Percentiles rank a stretch among this genome's conserved stretches.
Evolutionary conservation across 2,797 vertebrate genomes (phyloP).

Genomic region (Strix occidentalis): DNA sequence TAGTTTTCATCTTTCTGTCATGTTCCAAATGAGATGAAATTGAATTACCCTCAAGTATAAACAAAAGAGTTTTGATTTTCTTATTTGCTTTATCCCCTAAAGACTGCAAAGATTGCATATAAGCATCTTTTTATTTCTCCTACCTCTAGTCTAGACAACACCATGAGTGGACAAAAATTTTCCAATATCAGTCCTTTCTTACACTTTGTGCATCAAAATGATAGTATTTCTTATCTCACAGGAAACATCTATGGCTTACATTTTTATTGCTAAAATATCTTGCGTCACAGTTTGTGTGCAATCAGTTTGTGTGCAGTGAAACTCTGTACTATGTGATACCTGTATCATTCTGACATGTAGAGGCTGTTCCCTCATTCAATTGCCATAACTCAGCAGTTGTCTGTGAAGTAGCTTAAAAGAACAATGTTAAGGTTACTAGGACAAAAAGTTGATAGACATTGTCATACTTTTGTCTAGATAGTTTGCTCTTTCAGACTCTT

Average conservation of each 20-base stretch:
- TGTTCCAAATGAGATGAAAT: constrained; percentile 73
- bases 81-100: constrained; percentile 64
- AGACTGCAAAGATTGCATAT: constrained; percentile 30
- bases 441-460: neutral
- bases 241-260: neutral
- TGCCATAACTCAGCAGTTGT: neutral
- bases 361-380: neutral
- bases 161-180: neutral
- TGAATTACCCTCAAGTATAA: constrained; percentile 72
- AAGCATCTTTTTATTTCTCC: constrained; percentile 40
- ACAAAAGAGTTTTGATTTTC: constrained; percentile 69
- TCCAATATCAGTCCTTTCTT: neutral
- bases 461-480: neutral
- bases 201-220: neutral
- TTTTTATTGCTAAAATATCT: neutral
- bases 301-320: neutral
- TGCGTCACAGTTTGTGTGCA: neutral
- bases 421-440: neutral
- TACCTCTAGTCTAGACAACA: neutral
- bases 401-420: neutral
- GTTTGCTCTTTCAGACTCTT: neutral
- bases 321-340: neutral
- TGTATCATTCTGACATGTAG: neutral
- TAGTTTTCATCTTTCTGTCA: constrained; percentile 75
- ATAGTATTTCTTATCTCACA: neutral